A percentile compares a stretch with the other conserved stretches of the same genome.
Conservation (phyloP, 2,113 vertebrate genomes). For the Platichthys stellatus region DNA sequence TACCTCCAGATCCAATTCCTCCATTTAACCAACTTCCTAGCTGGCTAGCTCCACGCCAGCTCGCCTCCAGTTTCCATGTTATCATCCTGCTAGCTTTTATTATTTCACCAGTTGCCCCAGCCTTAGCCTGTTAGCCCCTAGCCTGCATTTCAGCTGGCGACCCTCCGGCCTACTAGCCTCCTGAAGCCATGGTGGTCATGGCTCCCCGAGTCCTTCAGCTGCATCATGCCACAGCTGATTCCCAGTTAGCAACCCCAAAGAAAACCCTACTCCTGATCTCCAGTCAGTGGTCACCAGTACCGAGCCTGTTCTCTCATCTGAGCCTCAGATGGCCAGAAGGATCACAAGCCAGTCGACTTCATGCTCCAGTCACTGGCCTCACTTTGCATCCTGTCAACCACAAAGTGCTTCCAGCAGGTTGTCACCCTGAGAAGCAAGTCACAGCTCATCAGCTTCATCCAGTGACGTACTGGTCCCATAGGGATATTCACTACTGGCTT, state of each 20-base stretch:
- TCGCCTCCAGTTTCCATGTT: no score
- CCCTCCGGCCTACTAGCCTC: neutral
- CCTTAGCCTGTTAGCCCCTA: neutral
- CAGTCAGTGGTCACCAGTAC: neutral
- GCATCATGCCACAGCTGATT: neutral
- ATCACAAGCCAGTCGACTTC: neutral
- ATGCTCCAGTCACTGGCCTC: neutral
- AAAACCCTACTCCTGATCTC: neutral
- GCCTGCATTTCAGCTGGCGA: neutral
- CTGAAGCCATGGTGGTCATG: no score
- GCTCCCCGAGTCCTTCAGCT: neutral
- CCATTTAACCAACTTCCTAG: neutral
- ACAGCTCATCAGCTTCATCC: neutral
- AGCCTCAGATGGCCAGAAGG: neutral
- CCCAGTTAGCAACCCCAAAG: neutral
- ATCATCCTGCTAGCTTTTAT: neutral
- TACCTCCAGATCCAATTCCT: neutral
- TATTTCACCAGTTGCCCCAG: neutral
- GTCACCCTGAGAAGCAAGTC: neutral
- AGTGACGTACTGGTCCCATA: no score
- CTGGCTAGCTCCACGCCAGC: neutral
- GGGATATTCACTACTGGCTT: neutral
- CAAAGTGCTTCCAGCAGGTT: neutral
- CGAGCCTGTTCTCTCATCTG: neutral
- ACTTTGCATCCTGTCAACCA: constrained; percentile 2